Conservation (phyloP, 2,888 invertebrate genomes). For the Epinotia demarniana region DNA sequence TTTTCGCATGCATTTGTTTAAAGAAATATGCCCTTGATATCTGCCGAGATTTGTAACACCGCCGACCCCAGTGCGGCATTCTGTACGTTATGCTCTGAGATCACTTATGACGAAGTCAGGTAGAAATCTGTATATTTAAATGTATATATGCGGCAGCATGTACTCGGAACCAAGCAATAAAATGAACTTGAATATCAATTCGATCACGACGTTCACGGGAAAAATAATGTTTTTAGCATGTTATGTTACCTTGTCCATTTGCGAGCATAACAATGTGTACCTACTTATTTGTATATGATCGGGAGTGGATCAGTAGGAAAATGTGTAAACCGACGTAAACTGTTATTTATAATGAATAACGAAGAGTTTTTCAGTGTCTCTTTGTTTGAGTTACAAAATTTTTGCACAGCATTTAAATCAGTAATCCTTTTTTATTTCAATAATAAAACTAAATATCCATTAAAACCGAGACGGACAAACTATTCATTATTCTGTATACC, state of each 20-base stretch:
- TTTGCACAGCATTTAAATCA: too few species aligned
- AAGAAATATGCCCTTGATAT: constrained; percentile 1
- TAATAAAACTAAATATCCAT: too few species aligned
- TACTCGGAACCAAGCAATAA: constrained; percentile 11
- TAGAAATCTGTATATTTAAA: constrained; percentile 9
- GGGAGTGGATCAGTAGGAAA: too few species aligned
- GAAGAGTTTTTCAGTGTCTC: too few species aligned
- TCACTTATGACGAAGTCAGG: constrained; percentile 31
- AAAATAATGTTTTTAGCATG: not conserved
- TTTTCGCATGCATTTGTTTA: constrained; percentile 6
- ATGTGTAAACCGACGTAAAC: too few species aligned
- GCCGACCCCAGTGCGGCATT: constrained; percentile 19
- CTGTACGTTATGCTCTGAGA: constrained; percentile 28
- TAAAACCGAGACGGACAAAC: too few species aligned
- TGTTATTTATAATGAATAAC: too few species aligned
- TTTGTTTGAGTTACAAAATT: too few species aligned
- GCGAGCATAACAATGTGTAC: too few species aligned
- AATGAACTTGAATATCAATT: constrained; percentile 6
- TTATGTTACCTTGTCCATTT: not conserved
- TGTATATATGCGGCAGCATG: constrained; percentile 1
- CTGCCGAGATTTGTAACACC: constrained; percentile 13
- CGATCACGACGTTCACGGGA: not conserved
- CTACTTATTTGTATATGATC: too few species aligned
- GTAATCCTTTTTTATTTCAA: too few species aligned
- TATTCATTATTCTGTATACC: too few species aligned